These are phyloP conservation scores for Orchesella flavescens DNA, from an alignment of 2,888 invertebrate species.

Conservation along the genomic window DNA sequence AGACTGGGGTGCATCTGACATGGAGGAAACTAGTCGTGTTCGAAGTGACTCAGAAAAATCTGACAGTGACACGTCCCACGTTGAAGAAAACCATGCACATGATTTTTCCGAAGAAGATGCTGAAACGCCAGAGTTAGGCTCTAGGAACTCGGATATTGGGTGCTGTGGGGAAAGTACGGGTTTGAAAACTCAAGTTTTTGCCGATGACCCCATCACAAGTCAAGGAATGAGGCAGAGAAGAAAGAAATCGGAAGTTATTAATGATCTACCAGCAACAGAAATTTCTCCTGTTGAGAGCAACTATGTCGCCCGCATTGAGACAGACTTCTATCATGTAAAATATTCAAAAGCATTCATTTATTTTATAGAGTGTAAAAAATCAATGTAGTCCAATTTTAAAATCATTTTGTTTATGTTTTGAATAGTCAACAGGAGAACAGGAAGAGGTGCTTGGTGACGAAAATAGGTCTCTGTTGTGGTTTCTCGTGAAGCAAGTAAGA, in stretches of 20 bases:
- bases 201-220: constrained; percentile 38
- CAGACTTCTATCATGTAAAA: constrained; percentile 68
- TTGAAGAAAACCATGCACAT: constrained; percentile 65
- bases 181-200: constrained; percentile 30
- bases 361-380: too few species aligned
- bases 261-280: constrained; percentile 14
- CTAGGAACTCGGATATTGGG: constrained; percentile 32
- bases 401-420: too few species aligned
- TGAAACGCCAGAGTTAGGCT: constrained; percentile 46
- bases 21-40: constrained; percentile 64
- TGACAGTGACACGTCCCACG: constrained; percentile 70
- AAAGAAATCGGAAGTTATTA: constrained; percentile 42
- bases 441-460: constrained; percentile 95
- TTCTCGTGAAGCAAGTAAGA: constrained; percentile 87
- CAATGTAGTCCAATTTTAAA: too few species aligned
- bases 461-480: constrained; percentile 96
- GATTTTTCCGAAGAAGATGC: constrained; percentile 67
- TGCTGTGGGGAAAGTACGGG: constrained; percentile 52
- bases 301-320: constrained; percentile 63
- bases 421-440: constrained; percentile 82
- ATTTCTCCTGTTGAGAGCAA: constrained; percentile 49
- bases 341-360: not conserved
- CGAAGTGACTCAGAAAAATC: constrained; percentile 70
- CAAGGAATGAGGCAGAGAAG: constrained; percentile 54
- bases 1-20: constrained; percentile 69